Conservation (phyloP, 2,113 vertebrate species). For the Dasyornis broadbenti region DNA sequence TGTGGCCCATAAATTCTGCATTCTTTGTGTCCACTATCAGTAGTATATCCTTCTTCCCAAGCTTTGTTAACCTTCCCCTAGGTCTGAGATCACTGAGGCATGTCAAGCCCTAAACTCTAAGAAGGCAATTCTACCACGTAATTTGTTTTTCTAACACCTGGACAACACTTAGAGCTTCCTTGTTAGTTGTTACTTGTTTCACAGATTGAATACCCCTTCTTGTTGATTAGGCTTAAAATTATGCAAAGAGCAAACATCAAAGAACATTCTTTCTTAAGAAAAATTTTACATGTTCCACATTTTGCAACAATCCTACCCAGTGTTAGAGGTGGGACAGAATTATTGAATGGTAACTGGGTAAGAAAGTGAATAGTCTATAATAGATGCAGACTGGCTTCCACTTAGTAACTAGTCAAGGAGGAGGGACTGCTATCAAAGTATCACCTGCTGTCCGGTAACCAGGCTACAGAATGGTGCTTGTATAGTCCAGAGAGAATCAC, state of each 20-base stretch:
- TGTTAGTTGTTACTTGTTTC: neutral
- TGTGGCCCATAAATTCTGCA: neutral
- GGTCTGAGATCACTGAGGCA: neutral
- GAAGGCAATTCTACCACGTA: neutral
- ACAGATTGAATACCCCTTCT: neutral
- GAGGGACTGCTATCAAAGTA: neutral
- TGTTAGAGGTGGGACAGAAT: neutral
- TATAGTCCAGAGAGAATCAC: neutral
- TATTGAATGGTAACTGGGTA: neutral
- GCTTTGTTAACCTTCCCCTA: neutral
- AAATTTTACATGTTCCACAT: neutral
- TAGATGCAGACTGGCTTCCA: accelerated
- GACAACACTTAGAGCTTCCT: neutral
- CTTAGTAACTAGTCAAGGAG: accelerated
- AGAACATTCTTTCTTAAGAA: neutral
- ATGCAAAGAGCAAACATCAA: neutral
- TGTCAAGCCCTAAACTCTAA: neutral
- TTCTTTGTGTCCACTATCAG: neutral
- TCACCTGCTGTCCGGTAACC: neutral
- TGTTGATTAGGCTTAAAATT: neutral
- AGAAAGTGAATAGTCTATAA: neutral
- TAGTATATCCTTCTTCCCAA: neutral
- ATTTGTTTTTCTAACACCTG: neutral
- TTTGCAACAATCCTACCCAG: neutral
- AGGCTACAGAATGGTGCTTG: accelerated